phyloP scores from a whole-genome alignment of 2,888 invertebrate species.

The Campoplex capitator region DNA sequence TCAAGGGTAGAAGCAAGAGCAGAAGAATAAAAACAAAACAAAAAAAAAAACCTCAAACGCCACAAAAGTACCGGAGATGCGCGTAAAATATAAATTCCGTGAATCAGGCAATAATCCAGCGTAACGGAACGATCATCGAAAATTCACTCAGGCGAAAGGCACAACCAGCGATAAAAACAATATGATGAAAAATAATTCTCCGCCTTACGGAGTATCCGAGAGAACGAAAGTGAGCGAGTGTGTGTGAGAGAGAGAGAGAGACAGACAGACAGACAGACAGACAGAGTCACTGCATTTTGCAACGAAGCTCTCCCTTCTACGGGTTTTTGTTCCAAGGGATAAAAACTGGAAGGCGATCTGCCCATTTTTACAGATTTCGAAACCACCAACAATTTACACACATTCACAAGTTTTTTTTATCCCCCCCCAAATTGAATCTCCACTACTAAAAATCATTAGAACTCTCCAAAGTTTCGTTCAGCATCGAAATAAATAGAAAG shows the following conservation, averaged over 20 bases:
- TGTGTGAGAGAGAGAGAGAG: not conserved
- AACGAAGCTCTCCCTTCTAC: not conserved
- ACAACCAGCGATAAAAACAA: not conserved
- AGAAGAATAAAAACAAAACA: not conserved
- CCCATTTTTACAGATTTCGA: not conserved
- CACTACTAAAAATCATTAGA: not conserved
- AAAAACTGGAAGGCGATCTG: not conserved
- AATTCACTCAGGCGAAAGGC: constrained; percentile 24
- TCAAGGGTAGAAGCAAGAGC: constrained; percentile 24
- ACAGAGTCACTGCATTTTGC: not conserved
- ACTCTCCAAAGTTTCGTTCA: not conserved
- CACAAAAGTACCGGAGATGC: constrained; percentile 30
- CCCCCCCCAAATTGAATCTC: not conserved
- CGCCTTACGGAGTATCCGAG: not conserved
- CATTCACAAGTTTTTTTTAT: too few relatives aligned
- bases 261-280: not conserved
- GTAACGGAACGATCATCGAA: constrained; percentile 38
- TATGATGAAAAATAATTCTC: not conserved
- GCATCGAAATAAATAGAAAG: too few relatives aligned
- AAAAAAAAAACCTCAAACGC: not conserved
- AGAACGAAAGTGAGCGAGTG: not conserved
- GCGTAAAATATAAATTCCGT: constrained; percentile 43
- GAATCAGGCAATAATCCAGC: constrained; percentile 39
- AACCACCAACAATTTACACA: not conserved
- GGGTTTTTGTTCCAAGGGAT: constrained; percentile 3